Percentiles rank a stretch among this genome's conserved stretches.
These are phyloP conservation scores for Zelostemma sp. DNA, from an alignment of 1,140 invertebrate genomes.

Conservation along the genomic window DNA sequence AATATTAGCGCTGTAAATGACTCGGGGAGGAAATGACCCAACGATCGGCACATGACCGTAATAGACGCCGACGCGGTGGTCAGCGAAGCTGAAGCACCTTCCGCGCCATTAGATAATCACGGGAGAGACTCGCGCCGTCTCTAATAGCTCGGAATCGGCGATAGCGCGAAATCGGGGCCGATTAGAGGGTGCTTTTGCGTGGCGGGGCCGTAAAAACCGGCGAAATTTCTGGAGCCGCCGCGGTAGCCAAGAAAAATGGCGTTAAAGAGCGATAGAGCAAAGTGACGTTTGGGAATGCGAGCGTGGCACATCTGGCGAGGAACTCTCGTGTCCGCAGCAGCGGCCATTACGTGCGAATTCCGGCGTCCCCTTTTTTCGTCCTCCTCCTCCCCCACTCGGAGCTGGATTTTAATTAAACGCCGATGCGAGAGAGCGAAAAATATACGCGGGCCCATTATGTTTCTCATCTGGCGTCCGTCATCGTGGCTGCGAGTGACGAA, in stretches of 20 bases:
- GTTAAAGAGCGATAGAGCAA: slow-evolving; percentile 20
- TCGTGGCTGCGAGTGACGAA: slow-evolving; percentile 33
- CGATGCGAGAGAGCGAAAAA: slow-evolving; percentile 47
- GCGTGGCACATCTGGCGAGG: slow-evolving; percentile 17
- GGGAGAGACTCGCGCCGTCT: slow-evolving; percentile 18
- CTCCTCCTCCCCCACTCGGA: slow-evolving; percentile 4
- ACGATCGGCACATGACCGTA: slow-evolving; percentile 5
- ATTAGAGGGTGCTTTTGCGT: slow-evolving; percentile 13
- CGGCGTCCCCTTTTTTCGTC: slow-evolving; percentile 14
- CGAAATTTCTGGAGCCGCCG: background rate
- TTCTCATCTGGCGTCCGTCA: background rate
- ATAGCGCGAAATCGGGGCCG: slow-evolving; percentile 34
- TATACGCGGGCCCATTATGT: slow-evolving; percentile 17
- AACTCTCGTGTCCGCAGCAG: slow-evolving; percentile 6
- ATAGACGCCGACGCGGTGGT: background rate
- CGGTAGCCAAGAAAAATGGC: slow-evolving; percentile 8
- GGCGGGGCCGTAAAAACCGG: background rate
- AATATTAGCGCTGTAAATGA: no score
- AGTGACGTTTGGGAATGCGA: background rate
- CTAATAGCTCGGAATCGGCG: slow-evolving; percentile 53
- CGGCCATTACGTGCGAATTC: slow-evolving; percentile 26
- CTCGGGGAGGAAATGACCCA: slow-evolving; percentile 1
- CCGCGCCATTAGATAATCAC: slow-evolving; percentile 26
- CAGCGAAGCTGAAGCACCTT: slow-evolving; percentile 1
- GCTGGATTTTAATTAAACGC: slow-evolving; percentile 62